A percentile compares a stretch with the other conserved stretches of the same genome.
phyloP scores from a whole-genome alignment of 2,888 invertebrate species.

The Girardia tigrina region DNA sequence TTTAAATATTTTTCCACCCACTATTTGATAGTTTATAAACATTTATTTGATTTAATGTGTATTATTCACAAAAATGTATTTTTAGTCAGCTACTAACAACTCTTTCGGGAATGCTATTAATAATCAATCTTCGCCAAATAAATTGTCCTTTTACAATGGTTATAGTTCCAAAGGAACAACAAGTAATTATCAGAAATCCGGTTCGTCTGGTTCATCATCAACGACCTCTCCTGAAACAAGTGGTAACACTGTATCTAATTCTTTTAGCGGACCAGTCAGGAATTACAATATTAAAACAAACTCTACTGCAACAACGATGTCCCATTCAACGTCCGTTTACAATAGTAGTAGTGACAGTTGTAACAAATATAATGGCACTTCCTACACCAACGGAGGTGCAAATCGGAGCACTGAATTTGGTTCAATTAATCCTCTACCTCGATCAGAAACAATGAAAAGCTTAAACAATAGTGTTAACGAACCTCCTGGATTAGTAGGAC shows the following conservation, averaged over 20 bases:
- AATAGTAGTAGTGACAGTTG: background rate
- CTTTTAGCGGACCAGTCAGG: background rate
- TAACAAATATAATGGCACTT: background rate
- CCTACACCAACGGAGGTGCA: background rate
- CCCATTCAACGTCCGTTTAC: background rate
- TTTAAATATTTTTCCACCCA: too few species aligned
- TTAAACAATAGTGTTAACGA: background rate
- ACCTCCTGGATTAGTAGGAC: background rate
- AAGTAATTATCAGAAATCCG: background rate
- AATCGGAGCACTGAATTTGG: too few species aligned
- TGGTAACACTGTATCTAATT: background rate
- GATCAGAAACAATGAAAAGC: background rate
- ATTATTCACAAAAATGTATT: too few species aligned
- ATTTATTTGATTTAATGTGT: too few species aligned
- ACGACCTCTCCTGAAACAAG: background rate
- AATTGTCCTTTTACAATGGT: background rate
- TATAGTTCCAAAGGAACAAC: background rate
- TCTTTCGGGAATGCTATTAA: background rate
- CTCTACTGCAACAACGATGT: background rate
- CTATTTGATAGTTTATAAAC: too few species aligned
- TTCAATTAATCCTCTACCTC: background rate
- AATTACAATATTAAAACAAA: background rate
- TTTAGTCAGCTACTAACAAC: background rate
- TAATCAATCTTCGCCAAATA: background rate
- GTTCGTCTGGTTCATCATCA: background rate